A percentile compares a stretch with the other conserved stretches of the same genome.
Evolutionary conservation across 2,797 vertebrate species (phyloP).

Genomic region (Poeciliopsis infans): DNA sequence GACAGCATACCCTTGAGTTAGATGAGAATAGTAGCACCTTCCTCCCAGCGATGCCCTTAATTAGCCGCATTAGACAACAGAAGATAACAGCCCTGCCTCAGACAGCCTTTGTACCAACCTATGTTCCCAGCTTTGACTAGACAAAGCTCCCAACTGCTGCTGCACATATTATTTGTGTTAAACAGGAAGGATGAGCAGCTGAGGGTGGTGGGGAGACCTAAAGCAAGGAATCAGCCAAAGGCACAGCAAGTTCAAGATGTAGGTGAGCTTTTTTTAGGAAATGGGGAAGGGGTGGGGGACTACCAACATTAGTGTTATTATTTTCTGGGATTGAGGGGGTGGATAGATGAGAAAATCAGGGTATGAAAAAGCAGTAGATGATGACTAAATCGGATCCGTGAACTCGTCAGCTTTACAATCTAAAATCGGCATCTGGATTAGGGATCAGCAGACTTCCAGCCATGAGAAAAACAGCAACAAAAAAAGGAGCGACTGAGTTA

Average conservation of each 20-base stretch:
- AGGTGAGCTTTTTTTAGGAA: background rate
- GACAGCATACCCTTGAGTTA: constrained; percentile 67
- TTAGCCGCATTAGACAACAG: constrained; percentile 76
- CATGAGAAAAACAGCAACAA: constrained; percentile 25
- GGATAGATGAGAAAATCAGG: constrained; percentile 28
- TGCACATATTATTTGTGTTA: constrained; percentile 36
- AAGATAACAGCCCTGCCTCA: constrained; percentile 68
- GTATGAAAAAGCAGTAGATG: constrained; percentile 30
- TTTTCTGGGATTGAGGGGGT: constrained; percentile 14
- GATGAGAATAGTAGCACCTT: constrained; percentile 76
- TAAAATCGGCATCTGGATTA: constrained; percentile 59
- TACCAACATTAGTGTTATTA: constrained; percentile 14
- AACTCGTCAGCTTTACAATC: constrained; percentile 45
- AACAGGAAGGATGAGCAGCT: constrained; percentile 11
- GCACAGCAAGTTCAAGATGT: constrained; percentile 2
- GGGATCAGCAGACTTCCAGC: constrained; percentile 58
- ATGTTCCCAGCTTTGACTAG: constrained; percentile 61
- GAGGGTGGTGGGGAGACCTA: background rate
- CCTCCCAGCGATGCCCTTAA: constrained; percentile 75
- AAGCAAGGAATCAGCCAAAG: background rate
- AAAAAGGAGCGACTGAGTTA: constrained; percentile 20
- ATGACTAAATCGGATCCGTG: constrained; percentile 49
- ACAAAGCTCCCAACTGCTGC: constrained; percentile 56
- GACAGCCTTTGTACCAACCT: constrained; percentile 66
- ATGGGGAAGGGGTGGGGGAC: background rate